phyloP scores from a whole-genome alignment of 2,113 vertebrate species.

The Australoheros scitulus region DNA sequence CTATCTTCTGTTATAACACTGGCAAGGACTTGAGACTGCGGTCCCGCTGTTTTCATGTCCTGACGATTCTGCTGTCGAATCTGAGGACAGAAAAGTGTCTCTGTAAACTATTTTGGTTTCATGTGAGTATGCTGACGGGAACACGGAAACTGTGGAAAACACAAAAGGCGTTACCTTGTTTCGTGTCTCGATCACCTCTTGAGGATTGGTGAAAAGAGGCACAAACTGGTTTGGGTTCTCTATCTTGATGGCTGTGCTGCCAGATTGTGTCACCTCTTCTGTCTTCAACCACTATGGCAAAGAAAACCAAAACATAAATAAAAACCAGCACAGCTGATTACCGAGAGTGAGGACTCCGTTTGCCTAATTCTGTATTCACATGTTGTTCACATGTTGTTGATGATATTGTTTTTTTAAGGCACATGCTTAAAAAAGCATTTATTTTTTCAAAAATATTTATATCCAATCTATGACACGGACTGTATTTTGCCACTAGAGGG shows the following conservation, averaged over 20 bases:
- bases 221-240: conserved; percentile 98
- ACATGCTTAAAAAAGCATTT: background rate
- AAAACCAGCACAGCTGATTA: background rate
- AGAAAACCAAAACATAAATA: background rate
- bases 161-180: conserved; percentile 86
- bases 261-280: conserved; percentile 88
- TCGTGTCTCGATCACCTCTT: conserved; percentile 95
- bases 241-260: conserved; percentile 91
- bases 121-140: background rate
- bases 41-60: conserved; percentile 95
- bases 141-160: background rate
- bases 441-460: background rate
- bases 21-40: conserved; percentile 94
- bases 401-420: background rate
- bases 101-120: background rate
- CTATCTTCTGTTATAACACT: conserved; percentile 90
- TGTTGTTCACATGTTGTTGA: background rate
- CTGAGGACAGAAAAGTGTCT: conserved; percentile 53
- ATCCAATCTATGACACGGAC: background rate
- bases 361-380: background rate
- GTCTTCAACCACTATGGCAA: conserved; percentile 90
- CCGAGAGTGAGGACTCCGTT: background rate
- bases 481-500: conserved; percentile 73
- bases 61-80: conserved; percentile 97
- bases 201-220: conserved; percentile 95